A percentile compares a stretch with the other conserved stretches of the same genome.
phyloP scores from a whole-genome alignment of 2,113 vertebrate genomes.

The Leucopternis melanops region DNA sequence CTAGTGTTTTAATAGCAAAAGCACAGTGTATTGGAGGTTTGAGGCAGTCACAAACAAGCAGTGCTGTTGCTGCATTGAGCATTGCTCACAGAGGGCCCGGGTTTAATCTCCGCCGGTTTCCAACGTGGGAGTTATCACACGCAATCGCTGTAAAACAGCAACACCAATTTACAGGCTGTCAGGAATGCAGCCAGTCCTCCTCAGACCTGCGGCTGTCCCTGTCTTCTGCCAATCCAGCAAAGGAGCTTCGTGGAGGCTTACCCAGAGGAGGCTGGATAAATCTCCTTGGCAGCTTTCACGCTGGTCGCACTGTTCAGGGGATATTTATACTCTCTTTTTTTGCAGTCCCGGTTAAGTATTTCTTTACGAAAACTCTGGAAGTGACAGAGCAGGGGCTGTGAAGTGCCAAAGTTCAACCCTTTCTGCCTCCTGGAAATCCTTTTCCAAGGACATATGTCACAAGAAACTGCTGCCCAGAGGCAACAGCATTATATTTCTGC shows the following conservation, averaged over 20 bases:
- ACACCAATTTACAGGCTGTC: background rate
- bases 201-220: background rate
- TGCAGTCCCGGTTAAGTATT: background rate
- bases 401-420: background rate
- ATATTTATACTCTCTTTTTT: background rate
- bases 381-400: background rate
- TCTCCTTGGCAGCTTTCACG: background rate
- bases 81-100: background rate
- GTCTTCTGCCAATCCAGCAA: background rate
- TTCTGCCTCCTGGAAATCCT: background rate
- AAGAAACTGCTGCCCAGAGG: background rate
- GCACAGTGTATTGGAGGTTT: background rate
- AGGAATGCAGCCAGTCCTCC: background rate
- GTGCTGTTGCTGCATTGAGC: background rate
- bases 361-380: background rate
- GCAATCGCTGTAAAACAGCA: background rate
- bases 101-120: background rate
- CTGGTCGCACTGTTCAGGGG: background rate
- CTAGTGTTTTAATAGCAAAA: background rate
- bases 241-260: background rate
- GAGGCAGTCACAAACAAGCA: background rate
- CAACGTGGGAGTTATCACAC: background rate
- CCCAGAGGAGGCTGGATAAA: background rate
- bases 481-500: background rate
- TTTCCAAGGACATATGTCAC: background rate